Evolutionary conservation across 1,140 invertebrate genomes (phyloP).

Genomic region (Procambarus virginalis): DNA sequence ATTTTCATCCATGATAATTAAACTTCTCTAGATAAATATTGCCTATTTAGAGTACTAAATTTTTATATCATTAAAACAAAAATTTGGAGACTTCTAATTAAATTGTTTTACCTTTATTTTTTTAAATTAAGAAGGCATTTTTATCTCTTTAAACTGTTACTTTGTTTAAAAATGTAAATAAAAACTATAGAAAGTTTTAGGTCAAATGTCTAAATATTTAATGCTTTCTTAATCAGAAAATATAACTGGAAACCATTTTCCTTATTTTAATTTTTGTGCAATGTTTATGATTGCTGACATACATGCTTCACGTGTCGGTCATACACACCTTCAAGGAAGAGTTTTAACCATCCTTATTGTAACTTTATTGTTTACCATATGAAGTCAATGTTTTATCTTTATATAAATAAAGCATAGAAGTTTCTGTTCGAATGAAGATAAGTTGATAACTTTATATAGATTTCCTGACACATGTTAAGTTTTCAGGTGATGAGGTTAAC

Average conservation of each 20-base stretch:
- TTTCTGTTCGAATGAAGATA: not conserved
- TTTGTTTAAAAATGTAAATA: no score
- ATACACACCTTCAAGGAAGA: not conserved
- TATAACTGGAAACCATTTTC: not conserved
- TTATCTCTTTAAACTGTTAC: no score
- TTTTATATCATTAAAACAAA: not conserved
- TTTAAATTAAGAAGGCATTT: no score
- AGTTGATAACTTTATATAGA: not conserved
- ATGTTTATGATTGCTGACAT: not conserved
- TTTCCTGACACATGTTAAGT: not conserved
- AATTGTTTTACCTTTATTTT: not conserved
- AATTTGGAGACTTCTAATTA: not conserved
- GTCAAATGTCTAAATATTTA: not conserved
- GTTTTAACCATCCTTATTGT: not conserved
- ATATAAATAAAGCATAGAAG: not conserved
- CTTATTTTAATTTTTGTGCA: not conserved
- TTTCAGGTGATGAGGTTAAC: not conserved
- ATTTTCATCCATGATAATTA: not conserved
- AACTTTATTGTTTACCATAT: not conserved
- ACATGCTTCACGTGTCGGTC: no score
- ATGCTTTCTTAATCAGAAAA: not conserved
- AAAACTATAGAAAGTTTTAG: not conserved
- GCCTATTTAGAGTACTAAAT: not conserved
- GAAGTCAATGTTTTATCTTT: not conserved
- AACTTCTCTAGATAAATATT: not conserved